phyloP scores from a whole-genome alignment of 1,140 invertebrate species.

The Scaptomyza pallida region DNA sequence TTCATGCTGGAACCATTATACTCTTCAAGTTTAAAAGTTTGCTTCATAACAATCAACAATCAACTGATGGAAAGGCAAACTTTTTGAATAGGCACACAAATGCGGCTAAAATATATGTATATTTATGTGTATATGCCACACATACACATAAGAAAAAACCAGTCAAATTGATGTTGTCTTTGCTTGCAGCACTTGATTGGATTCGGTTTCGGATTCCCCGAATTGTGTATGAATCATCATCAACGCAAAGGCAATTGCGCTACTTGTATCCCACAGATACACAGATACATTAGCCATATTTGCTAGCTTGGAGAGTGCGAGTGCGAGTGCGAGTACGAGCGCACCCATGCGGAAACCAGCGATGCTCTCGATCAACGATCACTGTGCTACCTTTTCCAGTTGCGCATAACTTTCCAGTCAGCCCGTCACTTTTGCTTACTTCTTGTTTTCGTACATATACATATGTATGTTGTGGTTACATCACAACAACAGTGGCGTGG shows the following conservation, averaged over 20 bases:
- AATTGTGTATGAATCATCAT: conserved; percentile 62
- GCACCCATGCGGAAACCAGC: conserved; percentile 58
- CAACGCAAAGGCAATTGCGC: conserved; percentile 33
- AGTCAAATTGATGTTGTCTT: conserved; percentile 48
- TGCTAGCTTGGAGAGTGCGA: neutral
- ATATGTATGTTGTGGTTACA: conserved; percentile 39
- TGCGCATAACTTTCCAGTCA: conserved; percentile 53
- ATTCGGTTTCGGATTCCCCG: conserved; percentile 74
- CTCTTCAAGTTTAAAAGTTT: conserved; percentile 1
- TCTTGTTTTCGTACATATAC: neutral
- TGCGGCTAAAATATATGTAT: conserved; percentile 12
- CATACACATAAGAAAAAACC: conserved; percentile 49
- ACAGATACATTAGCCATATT: neutral
- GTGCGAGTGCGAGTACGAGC: conserved; percentile 2
- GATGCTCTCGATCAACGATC: conserved; percentile 16
- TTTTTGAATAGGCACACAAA: conserved; percentile 11
- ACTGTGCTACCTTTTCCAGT: conserved; percentile 38
- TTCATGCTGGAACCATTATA: neutral
- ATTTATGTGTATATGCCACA: too few species aligned
- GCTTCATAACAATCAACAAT: neutral
- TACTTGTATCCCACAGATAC: conserved; percentile 29
- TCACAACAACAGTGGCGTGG: conserved; percentile 38
- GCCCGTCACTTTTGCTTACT: conserved; percentile 25
- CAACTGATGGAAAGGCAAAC: neutral
- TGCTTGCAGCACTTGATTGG: conserved; percentile 62